phyloP scores from a whole-genome alignment of 2,888 invertebrate genomes.

The Cantharis rustica region DNA sequence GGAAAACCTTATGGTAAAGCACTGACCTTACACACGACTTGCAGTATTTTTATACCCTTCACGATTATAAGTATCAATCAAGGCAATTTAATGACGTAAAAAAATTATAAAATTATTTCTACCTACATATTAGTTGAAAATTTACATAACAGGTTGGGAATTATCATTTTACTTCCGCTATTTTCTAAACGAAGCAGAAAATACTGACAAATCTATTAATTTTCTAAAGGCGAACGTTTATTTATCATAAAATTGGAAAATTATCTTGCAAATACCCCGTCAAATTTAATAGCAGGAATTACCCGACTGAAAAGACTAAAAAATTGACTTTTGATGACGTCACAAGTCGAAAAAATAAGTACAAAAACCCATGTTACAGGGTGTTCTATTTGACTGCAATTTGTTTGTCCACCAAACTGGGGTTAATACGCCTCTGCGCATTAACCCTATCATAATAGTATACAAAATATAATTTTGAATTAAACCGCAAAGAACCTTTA shows the following conservation, averaged over 20 bases:
- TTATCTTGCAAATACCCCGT: not conserved
- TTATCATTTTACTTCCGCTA: not conserved
- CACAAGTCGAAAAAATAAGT: no score
- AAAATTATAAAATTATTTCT: not conserved
- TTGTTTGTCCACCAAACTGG: no score
- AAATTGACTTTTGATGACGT: no score
- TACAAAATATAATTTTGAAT: not conserved
- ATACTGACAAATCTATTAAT: not conserved
- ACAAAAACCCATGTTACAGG: no score
- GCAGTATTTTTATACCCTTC: not conserved
- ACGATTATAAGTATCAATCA: not conserved
- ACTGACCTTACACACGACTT: not conserved
- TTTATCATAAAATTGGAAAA: not conserved
- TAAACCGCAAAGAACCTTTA: not conserved
- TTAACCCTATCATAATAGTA: not conserved
- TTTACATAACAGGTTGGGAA: not conserved
- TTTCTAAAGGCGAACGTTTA: not conserved
- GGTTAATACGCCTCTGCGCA: no score
- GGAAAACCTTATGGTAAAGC: not conserved
- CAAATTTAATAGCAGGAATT: not conserved
- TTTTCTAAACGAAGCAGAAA: not conserved
- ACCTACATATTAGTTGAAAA: not conserved
- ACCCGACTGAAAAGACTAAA: no score
- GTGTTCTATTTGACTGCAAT: no score
- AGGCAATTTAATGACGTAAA: not conserved